Conservation (phyloP, 2,113 vertebrate genomes). For the western clawed frog (Xenopus tropicalis) region DNA sequence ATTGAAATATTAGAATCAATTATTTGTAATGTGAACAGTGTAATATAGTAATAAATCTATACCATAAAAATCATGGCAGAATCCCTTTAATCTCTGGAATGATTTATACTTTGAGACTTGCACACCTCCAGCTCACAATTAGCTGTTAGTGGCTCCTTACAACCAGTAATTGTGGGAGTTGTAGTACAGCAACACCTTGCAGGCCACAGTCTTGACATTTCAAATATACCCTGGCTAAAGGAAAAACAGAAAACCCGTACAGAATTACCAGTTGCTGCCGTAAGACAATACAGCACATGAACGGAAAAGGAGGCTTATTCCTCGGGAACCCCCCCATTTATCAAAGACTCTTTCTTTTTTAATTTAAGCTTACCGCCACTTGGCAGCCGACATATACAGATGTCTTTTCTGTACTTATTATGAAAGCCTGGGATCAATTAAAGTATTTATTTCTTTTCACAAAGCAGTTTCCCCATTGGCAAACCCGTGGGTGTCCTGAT, state of each 20-base stretch:
- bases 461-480: conserved; percentile 26
- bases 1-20: too few species aligned
- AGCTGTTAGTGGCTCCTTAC: background rate
- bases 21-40: too few species aligned
- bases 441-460: conserved; percentile 33
- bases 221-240: too few species aligned
- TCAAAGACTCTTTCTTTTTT: conserved; percentile 16
- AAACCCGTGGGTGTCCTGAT: conserved; percentile 11
- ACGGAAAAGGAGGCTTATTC: conserved; percentile 11
- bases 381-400: conserved; percentile 37
- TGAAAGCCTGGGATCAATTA: conserved; percentile 25
- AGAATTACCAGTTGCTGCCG: too few species aligned
- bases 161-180: too few species aligned
- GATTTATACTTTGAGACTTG: background rate
- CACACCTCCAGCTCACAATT: too few species aligned
- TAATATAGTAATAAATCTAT: too few species aligned
- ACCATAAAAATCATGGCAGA: too few species aligned
- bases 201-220: too few species aligned
- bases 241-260: too few species aligned
- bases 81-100: too few species aligned
- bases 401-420: conserved; percentile 24
- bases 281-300: background rate
- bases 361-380: conserved; percentile 15
- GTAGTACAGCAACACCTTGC: too few species aligned
- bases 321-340: conserved; percentile 1